Conservation (phyloP, 2,113 vertebrate species). For the Climacteris rufus region DNA sequence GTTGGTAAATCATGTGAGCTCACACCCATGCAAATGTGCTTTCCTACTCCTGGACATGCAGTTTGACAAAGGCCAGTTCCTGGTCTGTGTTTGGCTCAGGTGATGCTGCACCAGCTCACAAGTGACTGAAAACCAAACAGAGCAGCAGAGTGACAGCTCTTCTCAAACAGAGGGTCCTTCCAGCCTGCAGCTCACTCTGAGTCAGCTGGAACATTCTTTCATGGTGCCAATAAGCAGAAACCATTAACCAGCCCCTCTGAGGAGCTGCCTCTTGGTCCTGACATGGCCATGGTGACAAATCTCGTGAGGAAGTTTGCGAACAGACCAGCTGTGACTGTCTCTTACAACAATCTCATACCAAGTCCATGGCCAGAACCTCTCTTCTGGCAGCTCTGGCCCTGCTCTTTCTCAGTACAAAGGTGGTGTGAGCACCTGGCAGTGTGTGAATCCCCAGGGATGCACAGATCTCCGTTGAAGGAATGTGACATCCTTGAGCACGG, state of each 20-base stretch:
- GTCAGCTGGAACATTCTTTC: neutral
- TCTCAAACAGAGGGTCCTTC: neutral
- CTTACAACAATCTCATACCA: neutral
- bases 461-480: neutral
- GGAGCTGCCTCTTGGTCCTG: neutral
- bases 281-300: accelerated
- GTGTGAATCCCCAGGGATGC: too few relatives aligned
- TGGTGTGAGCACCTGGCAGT: neutral
- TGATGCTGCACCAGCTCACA: neutral
- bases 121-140: neutral
- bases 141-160: neutral
- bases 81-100: neutral
- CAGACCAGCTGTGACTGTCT: neutral
- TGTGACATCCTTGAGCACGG: neutral
- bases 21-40: neutral
- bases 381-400: neutral
- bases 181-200: neutral
- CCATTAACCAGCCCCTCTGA: neutral
- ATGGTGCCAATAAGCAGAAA: neutral
- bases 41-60: neutral
- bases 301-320: neutral
- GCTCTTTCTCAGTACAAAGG: neutral
- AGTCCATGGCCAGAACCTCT: neutral
- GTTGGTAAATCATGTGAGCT: neutral
- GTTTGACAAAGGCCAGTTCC: neutral